These are phyloP conservation scores for Ceryle rudis DNA, from an alignment of 2,797 vertebrate species.

Conservation along the genomic window DNA sequence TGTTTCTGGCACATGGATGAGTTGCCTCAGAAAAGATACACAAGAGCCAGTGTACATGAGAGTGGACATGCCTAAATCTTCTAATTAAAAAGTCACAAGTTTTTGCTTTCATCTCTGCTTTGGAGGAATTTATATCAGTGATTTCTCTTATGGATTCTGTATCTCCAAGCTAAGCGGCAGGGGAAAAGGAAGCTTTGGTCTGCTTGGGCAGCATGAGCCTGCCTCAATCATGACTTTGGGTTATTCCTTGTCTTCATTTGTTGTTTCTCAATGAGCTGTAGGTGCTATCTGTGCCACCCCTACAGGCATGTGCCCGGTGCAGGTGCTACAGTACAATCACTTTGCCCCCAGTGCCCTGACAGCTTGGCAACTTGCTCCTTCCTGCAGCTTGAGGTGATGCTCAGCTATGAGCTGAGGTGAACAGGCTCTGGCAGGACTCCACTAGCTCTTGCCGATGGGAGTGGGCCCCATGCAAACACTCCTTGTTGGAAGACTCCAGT, in stretches of 20 bases:
- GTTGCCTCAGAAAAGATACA: background rate
- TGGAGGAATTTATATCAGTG: background rate
- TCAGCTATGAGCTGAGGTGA: background rate
- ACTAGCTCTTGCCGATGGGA: background rate
- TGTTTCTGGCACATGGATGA: background rate
- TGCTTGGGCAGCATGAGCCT: background rate
- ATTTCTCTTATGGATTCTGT: background rate
- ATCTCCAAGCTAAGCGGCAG: background rate
- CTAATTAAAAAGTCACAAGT: background rate
- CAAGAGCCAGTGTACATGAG: fast-evolving
- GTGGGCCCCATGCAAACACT: fast-evolving
- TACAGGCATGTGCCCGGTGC: fast-evolving
- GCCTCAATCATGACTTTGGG: background rate
- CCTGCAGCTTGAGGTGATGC: fast-evolving
- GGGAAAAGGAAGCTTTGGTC: background rate
- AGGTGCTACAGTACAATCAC: background rate
- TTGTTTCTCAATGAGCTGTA: too few species aligned
- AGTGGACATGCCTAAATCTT: background rate
- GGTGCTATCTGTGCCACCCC: background rate
- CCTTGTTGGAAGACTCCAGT: background rate
- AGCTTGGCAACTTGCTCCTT: fast-evolving
- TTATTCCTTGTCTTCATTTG: background rate
- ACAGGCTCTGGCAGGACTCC: background rate
- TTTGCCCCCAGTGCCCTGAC: background rate
- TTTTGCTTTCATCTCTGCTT: background rate